phyloP scores from a whole-genome alignment of 2,888 invertebrate species.

The Zygothrica quintamaculata region DNA sequence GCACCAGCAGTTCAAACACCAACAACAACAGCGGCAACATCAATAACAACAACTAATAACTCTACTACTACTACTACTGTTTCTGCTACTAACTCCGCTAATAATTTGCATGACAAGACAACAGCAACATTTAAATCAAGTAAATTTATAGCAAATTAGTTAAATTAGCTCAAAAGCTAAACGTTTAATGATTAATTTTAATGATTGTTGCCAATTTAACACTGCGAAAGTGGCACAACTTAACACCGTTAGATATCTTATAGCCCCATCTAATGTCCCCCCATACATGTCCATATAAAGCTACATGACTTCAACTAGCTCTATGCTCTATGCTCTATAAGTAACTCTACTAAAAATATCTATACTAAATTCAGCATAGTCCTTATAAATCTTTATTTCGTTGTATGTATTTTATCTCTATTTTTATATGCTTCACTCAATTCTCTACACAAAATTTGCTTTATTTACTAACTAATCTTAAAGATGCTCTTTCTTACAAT shows the following conservation, averaged over 20 bases:
- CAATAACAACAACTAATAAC: slow-evolving; percentile 35
- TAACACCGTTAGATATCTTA: background rate
- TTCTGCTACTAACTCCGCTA: slow-evolving; percentile 50
- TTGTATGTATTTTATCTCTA: no score
- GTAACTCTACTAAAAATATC: no score
- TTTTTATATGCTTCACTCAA: no score
- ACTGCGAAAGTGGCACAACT: slow-evolving; percentile 6
- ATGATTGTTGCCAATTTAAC: background rate
- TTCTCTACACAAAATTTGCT: background rate
- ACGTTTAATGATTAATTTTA: slow-evolving; percentile 25
- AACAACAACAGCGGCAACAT: slow-evolving; percentile 18
- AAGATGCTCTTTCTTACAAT: slow-evolving; percentile 15
- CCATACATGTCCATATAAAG: background rate
- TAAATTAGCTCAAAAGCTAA: slow-evolving; percentile 35
- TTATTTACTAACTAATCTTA: slow-evolving; percentile 21
- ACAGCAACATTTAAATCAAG: slow-evolving; percentile 52
- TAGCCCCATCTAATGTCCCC: background rate
- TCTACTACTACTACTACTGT: slow-evolving; percentile 29
- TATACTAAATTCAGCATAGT: no score
- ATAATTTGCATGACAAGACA: slow-evolving; percentile 60
- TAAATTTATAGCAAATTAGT: slow-evolving; percentile 53
- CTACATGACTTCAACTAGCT: background rate
- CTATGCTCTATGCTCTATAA: background rate
- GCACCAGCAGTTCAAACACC: slow-evolving; percentile 4
- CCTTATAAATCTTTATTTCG: no score